phyloP scores from a whole-genome alignment of 2,113 vertebrate species.

The Edolisoma coerulescens region DNA sequence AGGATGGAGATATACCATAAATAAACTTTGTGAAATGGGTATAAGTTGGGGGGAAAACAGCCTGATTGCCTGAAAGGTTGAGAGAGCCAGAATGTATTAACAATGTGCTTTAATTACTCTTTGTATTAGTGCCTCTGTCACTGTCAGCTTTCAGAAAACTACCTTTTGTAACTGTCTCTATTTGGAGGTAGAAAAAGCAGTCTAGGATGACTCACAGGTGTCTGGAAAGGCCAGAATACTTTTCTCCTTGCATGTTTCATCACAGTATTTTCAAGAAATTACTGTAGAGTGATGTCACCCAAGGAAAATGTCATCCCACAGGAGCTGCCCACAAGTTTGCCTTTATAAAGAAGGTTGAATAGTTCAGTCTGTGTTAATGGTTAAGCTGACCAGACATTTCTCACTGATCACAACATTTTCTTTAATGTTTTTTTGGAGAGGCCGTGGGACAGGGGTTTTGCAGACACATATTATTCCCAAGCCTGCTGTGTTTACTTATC shows the following conservation, averaged over 20 bases:
- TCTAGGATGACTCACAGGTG: conserved; percentile 19
- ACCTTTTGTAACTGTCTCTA: neutral
- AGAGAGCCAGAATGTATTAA: neutral
- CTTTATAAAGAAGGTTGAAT: neutral
- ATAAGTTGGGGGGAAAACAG: rapidly evolving
- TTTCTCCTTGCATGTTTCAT: neutral
- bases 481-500: neutral
- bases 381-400: neutral
- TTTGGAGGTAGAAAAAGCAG: neutral
- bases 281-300: neutral
- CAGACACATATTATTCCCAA: neutral
- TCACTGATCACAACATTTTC: neutral
- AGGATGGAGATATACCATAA: neutral
- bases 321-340: neutral
- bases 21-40: neutral
- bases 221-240: conserved; percentile 13
- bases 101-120: neutral
- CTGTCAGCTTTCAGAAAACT: neutral
- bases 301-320: conserved; percentile 1
- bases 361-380: neutral
- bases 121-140: neutral
- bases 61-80: neutral
- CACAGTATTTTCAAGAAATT: neutral
- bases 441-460: neutral
- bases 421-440: neutral